phyloP scores from a whole-genome alignment of 2,888 invertebrate species.

The Acanthosepion lycidas region DNA sequence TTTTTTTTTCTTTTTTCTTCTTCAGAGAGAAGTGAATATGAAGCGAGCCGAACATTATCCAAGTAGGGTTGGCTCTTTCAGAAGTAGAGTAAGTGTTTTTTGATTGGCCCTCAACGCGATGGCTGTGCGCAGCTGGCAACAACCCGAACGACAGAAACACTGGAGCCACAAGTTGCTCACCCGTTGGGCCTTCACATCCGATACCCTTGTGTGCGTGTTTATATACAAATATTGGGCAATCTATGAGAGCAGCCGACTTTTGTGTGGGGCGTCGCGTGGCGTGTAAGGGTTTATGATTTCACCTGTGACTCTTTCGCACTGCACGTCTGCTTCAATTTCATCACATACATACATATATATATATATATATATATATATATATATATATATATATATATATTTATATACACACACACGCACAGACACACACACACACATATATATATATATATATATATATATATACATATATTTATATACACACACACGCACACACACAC shows the following conservation, averaged over 20 bases:
- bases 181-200: neutral
- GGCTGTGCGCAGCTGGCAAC: neutral
- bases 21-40: neutral
- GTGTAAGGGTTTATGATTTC: neutral
- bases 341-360: no score
- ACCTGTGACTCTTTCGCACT: neutral
- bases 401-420: no score
- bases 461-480: no score
- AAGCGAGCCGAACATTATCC: neutral
- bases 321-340: no score
- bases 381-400: no score
- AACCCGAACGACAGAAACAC: neutral
- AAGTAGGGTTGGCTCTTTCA: neutral
- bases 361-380: no score
- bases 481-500: no score
- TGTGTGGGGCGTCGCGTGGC: neutral
- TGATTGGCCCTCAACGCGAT: neutral
- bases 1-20: no score
- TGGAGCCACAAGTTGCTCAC: slow-evolving; percentile 9
- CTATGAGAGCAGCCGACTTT: neutral
- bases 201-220: neutral
- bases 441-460: no score
- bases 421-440: no score
- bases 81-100: neutral
- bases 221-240: neutral